Evolutionary conservation across 2,888 invertebrate genomes (phyloP).

Genomic region (Spodoptera littoralis): DNA sequence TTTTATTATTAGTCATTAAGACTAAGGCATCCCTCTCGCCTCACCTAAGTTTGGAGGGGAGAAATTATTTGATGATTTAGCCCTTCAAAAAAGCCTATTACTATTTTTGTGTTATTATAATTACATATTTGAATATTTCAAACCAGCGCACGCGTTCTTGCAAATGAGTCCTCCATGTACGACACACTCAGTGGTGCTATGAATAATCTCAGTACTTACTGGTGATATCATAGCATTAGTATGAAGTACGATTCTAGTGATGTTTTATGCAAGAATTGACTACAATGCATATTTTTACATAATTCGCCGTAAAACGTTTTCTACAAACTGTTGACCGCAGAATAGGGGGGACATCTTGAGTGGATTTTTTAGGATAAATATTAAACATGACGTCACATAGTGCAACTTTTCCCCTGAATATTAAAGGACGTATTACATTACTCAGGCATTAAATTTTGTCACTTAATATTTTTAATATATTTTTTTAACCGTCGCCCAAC

Average conservation of each 20-base stretch:
- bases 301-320: conserved; percentile 48
- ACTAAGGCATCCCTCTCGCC: no score
- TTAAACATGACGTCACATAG: not conserved
- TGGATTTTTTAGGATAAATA: not conserved
- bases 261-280: conserved; percentile 57
- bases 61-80: no score
- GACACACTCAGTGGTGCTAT: conserved; percentile 15
- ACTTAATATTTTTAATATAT: no score
- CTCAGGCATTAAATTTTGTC: no score
- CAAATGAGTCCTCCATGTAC: conserved; percentile 24
- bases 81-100: no score
- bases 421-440: no score
- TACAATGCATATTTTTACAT: conserved; percentile 59
- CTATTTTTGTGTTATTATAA: no score
- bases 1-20: no score
- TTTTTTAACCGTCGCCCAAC: no score
- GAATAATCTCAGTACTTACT: conserved; percentile 46
- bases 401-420: no score
- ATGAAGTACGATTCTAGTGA: conserved; percentile 37
- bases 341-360: conserved; percentile 18
- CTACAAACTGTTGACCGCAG: conserved; percentile 40
- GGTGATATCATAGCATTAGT: conserved; percentile 53
- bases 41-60: no score
- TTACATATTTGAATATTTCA: no score
- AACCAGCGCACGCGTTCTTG: not conserved